A percentile compares a stretch with the other conserved stretches of the same genome.
Evolutionary conservation across 1,140 invertebrate species (phyloP).

Genomic region (Carposina sasakii): DNA sequence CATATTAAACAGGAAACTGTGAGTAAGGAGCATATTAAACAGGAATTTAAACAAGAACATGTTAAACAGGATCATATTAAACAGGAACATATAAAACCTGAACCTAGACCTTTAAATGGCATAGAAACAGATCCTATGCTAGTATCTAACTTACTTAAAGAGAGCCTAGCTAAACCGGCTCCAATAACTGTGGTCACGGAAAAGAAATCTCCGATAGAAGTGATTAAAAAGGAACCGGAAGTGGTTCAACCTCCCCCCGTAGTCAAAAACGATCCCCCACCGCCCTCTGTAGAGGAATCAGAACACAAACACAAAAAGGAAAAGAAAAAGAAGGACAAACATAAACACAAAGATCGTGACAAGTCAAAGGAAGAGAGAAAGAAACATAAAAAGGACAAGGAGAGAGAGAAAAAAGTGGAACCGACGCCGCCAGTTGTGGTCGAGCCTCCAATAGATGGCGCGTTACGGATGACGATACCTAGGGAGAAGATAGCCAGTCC

Average conservation of each 20-base stretch:
- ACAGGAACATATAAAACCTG: constrained; percentile 32
- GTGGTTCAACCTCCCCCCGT: constrained; percentile 17
- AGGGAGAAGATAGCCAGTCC: constrained; percentile 57
- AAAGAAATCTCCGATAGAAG: constrained; percentile 43
- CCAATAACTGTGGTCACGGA: constrained; percentile 54
- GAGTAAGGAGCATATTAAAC: too few species aligned
- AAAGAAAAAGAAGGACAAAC: constrained; percentile 71
- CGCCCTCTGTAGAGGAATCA: constrained; percentile 24
- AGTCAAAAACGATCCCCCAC: constrained; percentile 19
- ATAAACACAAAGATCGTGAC: constrained; percentile 70
- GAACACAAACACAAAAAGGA: constrained; percentile 65
- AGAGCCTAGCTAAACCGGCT: constrained; percentile 57
- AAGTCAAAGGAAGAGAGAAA: constrained; percentile 63
- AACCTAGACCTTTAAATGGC: constrained; percentile 44
- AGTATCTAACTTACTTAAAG: constrained; percentile 66
- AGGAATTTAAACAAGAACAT: too few species aligned
- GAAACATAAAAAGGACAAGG: constrained; percentile 69
- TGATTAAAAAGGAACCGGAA: constrained; percentile 41
- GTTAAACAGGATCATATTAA: too few species aligned
- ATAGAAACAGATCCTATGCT: constrained; percentile 66
- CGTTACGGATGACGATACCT: constrained; percentile 60
- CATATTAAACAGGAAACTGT: too few species aligned
- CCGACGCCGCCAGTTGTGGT: constrained; percentile 10
- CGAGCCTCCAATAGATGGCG: constrained; percentile 23
- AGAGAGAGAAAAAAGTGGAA: constrained; percentile 42